phyloP scores from a whole-genome alignment of 2,888 invertebrate species.

The Leucophenga maculata region DNA sequence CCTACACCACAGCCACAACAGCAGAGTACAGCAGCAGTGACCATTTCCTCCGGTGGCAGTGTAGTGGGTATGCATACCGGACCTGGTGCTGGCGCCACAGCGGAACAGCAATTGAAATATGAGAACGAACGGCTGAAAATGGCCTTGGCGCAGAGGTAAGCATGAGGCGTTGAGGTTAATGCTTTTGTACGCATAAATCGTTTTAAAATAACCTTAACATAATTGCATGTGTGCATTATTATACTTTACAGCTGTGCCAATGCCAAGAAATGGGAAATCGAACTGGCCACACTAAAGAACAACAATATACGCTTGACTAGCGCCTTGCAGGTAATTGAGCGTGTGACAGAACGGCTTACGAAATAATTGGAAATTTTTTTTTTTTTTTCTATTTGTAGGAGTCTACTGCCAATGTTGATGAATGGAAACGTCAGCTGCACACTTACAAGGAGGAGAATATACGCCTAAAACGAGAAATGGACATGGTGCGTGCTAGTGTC shows the following conservation, averaged over 20 bases:
- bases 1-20: conserved; percentile 60
- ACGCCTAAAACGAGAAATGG: conserved; percentile 83
- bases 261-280: conserved; percentile 99
- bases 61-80: conserved; percentile 63
- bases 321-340: conserved; percentile 80
- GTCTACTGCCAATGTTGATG: conserved; percentile 97
- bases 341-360: not conserved
- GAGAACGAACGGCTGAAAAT: conserved; percentile 97
- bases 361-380: not conserved
- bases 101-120: conserved; percentile 91
- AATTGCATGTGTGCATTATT: not conserved
- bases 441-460: conserved; percentile 93
- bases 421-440: conserved; percentile 97
- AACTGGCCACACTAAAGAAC: conserved; percentile 94
- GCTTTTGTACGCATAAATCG: too few relatives aligned
- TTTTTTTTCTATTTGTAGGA: conserved; percentile 66
- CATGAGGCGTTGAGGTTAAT: not conserved
- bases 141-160: conserved; percentile 93
- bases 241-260: conserved; percentile 87
- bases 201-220: not conserved
- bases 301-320: conserved; percentile 96
- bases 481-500: conserved; percentile 81
- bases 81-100: conserved; percentile 62
- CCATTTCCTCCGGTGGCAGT: conserved; percentile 61
- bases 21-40: conserved; percentile 38